Percentiles rank a stretch among this genome's conserved stretches.
These are phyloP conservation scores for Marisa cornuarietis DNA, from an alignment of 1,140 invertebrate genomes.

Conservation along the genomic window DNA sequence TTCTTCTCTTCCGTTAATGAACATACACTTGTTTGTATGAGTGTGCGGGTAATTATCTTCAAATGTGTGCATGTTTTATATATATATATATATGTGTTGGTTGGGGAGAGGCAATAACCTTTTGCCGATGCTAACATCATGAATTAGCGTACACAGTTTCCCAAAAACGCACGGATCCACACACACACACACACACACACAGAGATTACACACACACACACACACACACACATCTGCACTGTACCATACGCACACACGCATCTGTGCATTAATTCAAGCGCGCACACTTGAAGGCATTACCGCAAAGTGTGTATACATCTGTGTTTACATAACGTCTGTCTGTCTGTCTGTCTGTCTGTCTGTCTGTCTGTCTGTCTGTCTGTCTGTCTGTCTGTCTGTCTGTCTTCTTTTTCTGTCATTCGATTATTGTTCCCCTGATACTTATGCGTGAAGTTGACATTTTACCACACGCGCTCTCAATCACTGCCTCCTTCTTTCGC, in stretches of 20 bases:
- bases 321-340: slow-evolving; percentile 8
- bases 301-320: background rate
- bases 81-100: too few species aligned
- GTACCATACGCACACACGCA: background rate
- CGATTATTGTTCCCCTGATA: background rate
- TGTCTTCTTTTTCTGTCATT: background rate
- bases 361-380: slow-evolving; percentile 19
- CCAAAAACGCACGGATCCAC: too few species aligned
- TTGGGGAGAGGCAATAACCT: too few species aligned
- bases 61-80: too few species aligned
- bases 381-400: slow-evolving; percentile 22
- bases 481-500: too few species aligned
- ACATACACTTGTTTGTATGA: too few species aligned
- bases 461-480: too few species aligned
- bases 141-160: too few species aligned
- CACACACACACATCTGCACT: background rate
- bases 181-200: background rate
- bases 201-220: background rate
- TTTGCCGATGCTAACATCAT: too few species aligned
- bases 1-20: too few species aligned
- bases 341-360: slow-evolving; percentile 22
- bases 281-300: background rate
- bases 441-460: background rate
- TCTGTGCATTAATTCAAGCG: background rate
- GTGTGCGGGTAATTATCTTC: too few species aligned